Evolutionary conservation across 2,888 invertebrate species (phyloP).

Genomic region (Drosophila seclusa): DNA sequence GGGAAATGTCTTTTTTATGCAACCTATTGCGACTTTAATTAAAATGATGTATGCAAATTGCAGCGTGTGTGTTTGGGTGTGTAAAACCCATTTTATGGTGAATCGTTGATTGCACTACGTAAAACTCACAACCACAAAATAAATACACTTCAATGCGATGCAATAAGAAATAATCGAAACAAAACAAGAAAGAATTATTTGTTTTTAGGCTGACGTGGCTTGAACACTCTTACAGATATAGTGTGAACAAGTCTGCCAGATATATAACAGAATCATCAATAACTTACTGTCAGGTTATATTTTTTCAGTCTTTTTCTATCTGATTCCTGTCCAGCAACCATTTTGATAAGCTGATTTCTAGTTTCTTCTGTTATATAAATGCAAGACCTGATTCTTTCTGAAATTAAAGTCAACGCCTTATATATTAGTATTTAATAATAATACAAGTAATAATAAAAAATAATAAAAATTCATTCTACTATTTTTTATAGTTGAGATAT

Average conservation of each 20-base stretch:
- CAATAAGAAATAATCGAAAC: slow-evolving; percentile 30
- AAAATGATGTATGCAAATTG: slow-evolving; percentile 26
- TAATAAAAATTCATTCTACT: neutral
- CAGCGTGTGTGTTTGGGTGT: slow-evolving; percentile 3
- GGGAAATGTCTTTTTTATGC: slow-evolving; percentile 12
- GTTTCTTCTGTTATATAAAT: neutral
- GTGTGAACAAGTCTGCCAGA: neutral
- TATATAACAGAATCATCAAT: neutral
- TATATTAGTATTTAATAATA: neutral
- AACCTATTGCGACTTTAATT: slow-evolving; percentile 37
- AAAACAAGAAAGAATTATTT: neutral
- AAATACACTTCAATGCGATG: slow-evolving; percentile 47
- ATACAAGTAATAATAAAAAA: neutral
- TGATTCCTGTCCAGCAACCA: neutral
- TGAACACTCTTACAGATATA: slow-evolving; percentile 11
- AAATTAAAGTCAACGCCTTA: neutral
- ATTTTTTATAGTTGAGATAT: neutral
- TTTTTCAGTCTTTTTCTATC: rapidly evolving
- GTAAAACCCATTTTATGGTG: slow-evolving; percentile 10
- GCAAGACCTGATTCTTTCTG: neutral
- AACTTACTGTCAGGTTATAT: neutral
- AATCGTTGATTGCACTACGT: slow-evolving; percentile 21
- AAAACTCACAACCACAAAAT: slow-evolving; percentile 47
- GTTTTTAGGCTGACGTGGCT: neutral
- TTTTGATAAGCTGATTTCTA: neutral